phyloP scores from a whole-genome alignment of 2,888 invertebrate species.

The Petrolisthes cinctipes region DNA sequence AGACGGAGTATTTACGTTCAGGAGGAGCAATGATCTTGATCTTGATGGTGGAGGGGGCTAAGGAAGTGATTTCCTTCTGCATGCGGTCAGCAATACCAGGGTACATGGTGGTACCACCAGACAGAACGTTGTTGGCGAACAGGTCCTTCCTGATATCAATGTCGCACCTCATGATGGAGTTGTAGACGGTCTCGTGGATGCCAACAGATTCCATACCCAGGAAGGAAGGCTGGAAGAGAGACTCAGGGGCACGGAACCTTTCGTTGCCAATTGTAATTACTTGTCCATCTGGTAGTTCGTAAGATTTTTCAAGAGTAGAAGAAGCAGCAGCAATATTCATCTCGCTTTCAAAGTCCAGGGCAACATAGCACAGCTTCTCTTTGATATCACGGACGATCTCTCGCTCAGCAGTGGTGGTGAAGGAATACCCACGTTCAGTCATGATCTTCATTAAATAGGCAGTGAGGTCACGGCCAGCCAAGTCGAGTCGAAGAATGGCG shows the following conservation, averaged over 20 bases:
- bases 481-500: constrained; percentile 95
- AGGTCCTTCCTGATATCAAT: constrained; percentile 68
- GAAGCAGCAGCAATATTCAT: constrained; percentile 59
- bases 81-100: constrained; percentile 64
- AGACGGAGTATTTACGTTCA: constrained; percentile 68
- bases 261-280: constrained; percentile 90
- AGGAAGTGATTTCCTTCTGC: constrained; percentile 66
- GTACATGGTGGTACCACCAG: constrained; percentile 64
- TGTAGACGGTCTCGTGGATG: constrained; percentile 76
- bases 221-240: constrained; percentile 78
- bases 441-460: constrained; percentile 85
- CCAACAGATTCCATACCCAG: constrained; percentile 65
- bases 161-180: constrained; percentile 70
- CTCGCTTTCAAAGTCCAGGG: constrained; percentile 63
- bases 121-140: constrained; percentile 66
- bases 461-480: constrained; percentile 95
- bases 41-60: constrained; percentile 68
- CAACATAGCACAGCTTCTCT: constrained; percentile 65
- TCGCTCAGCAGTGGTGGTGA: constrained; percentile 65
- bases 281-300: constrained; percentile 92
- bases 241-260: constrained; percentile 88
- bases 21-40: constrained; percentile 68
- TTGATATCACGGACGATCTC: constrained; percentile 65
- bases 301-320: constrained; percentile 89
- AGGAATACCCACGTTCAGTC: constrained; percentile 65